phyloP scores from a whole-genome alignment of 1,140 invertebrate species.

The Drosophila ananassae region DNA sequence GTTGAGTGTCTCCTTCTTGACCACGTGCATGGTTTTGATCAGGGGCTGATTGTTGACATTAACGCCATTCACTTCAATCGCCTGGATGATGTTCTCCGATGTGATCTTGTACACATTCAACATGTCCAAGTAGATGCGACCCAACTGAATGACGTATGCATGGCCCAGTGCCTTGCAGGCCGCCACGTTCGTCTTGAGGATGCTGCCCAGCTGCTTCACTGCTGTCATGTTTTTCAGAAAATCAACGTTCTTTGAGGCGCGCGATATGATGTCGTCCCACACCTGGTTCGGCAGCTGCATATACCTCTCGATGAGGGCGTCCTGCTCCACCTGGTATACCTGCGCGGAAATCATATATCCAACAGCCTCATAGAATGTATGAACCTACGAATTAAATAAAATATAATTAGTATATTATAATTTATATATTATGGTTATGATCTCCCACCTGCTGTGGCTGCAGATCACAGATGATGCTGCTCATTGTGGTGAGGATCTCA shows the following conservation, averaged over 20 bases:
- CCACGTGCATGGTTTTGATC: conserved; percentile 99
- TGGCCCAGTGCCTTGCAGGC: conserved; percentile 99
- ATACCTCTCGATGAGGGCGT: conserved; percentile 97
- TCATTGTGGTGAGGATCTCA: conserved; percentile 98
- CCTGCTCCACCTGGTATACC: conserved; percentile 94
- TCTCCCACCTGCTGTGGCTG: conserved; percentile 94
- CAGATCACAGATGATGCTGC: conserved; percentile 99
- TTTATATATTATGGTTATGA: no score
- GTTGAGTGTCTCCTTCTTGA: conserved; percentile 99
- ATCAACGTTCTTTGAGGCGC: conserved; percentile 98
- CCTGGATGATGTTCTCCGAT: conserved; percentile 98
- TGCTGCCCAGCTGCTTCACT: conserved; percentile 98
- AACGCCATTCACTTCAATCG: conserved; percentile 97
- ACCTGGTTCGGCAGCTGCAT: conserved; percentile 99
- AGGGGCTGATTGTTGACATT: conserved; percentile 98
- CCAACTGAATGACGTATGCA: conserved; percentile 97
- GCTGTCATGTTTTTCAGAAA: conserved; percentile 98
- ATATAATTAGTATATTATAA: not conserved
- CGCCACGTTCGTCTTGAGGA: conserved; percentile 99
- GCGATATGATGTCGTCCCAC: conserved; percentile 99
- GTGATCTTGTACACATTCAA: conserved; percentile 99
- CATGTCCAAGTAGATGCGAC: conserved; percentile 99
- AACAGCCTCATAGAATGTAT: conserved; percentile 99
- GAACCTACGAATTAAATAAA: conserved; percentile 88
- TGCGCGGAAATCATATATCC: conserved; percentile 99